phyloP scores from a whole-genome alignment of 2,888 invertebrate species.

The Drosophila paramelanica region DNA sequence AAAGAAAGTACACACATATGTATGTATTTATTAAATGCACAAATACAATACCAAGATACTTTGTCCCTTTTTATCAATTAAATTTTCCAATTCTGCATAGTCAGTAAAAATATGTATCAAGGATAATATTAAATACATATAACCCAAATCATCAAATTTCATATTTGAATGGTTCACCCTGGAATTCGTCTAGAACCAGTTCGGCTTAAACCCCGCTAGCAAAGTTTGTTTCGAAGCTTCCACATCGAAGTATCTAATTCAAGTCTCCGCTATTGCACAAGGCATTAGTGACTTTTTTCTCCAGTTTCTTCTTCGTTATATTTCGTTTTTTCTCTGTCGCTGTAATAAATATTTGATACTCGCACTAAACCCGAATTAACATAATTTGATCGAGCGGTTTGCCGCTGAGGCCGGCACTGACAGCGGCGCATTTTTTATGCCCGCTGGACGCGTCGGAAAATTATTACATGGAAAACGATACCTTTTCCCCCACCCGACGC shows the following conservation, averaged over 20 bases:
- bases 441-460: constrained; percentile 60
- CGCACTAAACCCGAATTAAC: constrained; percentile 79
- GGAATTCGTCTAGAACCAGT: not conserved
- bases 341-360: constrained; percentile 72
- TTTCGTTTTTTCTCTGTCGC: constrained; percentile 35
- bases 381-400: constrained; percentile 80
- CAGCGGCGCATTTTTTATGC: constrained; percentile 70
- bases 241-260: constrained; percentile 36
- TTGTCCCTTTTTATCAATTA: too few species aligned
- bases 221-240: constrained; percentile 17
- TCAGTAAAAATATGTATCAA: too few species aligned
- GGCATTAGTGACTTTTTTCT: constrained; percentile 41
- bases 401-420: constrained; percentile 63
- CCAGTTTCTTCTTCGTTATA: constrained; percentile 23
- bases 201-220: not conserved
- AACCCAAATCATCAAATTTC: too few species aligned
- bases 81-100: too few species aligned
- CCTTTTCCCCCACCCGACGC: constrained; percentile 45
- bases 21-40: too few species aligned
- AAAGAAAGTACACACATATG: too few species aligned
- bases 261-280: constrained; percentile 43
- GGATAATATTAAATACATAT: too few species aligned
- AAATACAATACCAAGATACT: too few species aligned
- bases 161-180: too few species aligned
- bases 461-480: constrained; percentile 80